phyloP scores from a whole-genome alignment of 2,113 vertebrate species.

The Centropristis striata region DNA sequence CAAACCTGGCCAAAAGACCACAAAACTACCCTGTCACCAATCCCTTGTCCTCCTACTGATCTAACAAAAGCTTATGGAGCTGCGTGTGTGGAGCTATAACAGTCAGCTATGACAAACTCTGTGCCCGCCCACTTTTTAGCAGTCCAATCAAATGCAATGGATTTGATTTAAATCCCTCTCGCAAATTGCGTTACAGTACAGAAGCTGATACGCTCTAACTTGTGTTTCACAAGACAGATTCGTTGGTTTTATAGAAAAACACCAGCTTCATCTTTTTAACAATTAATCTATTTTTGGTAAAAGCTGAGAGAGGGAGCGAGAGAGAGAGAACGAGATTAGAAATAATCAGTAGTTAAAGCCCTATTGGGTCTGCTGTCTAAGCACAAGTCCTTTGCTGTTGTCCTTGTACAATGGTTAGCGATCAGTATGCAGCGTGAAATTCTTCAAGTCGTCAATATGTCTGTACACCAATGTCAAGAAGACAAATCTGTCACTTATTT shows the following conservation, averaged over 20 bases:
- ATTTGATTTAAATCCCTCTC: no score
- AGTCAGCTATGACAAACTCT: no score
- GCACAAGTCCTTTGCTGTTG: slow-evolving; percentile 6
- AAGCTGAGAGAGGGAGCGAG: neutral
- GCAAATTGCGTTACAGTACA: no score
- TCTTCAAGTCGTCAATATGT: slow-evolving; percentile 56
- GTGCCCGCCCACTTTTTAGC: no score
- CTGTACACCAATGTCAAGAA: slow-evolving; percentile 43
- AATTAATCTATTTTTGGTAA: neutral
- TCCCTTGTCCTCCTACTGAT: no score
- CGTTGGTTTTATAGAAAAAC: neutral
- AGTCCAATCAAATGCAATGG: no score
- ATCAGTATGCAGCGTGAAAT: slow-evolving; percentile 59
- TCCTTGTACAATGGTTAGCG: slow-evolving; percentile 7
- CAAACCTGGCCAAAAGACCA: no score
- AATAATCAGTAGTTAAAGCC: neutral
- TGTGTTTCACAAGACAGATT: neutral
- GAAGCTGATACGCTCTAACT: no score
- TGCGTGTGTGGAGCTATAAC: no score
- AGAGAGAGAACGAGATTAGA: neutral
- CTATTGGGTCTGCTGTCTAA: neutral
- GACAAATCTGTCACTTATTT: slow-evolving; percentile 41
- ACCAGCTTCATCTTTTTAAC: neutral
- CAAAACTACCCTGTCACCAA: no score
- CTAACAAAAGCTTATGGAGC: no score